A percentile compares a stretch with the other conserved stretches of the same genome.
Evolutionary conservation across 2,888 invertebrate species (phyloP).

Genomic region (Chaetogeoica ovagalla): DNA sequence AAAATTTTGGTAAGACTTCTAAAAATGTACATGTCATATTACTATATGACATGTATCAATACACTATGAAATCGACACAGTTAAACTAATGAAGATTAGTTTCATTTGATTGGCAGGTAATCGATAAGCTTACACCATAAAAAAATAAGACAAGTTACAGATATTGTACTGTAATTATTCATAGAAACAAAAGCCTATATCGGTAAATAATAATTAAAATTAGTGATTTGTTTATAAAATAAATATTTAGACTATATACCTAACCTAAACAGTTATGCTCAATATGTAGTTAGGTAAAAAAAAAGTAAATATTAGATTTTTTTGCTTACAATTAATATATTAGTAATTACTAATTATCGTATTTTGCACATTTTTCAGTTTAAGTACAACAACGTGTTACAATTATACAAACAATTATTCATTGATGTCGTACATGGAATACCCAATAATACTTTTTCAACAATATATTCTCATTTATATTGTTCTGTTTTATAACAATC

Average conservation of each 20-base stretch:
- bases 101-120: too few relatives aligned
- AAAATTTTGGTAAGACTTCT: too few relatives aligned
- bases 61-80: too few relatives aligned
- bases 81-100: too few relatives aligned
- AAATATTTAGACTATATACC: conserved; percentile 1
- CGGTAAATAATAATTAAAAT: too few relatives aligned
- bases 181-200: too few relatives aligned
- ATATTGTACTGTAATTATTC: too few relatives aligned
- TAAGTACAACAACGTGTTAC: conserved; percentile 78
- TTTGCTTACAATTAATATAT: neutral
- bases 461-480: conserved; percentile 73
- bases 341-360: neutral
- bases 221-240: too few relatives aligned
- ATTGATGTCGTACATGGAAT: conserved; percentile 78
- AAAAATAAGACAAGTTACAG: too few relatives aligned
- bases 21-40: too few relatives aligned
- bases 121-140: too few relatives aligned
- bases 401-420: conserved; percentile 76
- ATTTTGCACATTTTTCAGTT: conserved; percentile 65
- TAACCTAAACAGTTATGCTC: neutral
- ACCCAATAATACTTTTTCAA: conserved; percentile 77
- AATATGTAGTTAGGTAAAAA: neutral
- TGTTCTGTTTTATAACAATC: conserved; percentile 70
- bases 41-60: too few relatives aligned
- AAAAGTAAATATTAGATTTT: neutral